Evolutionary conservation across 2,113 vertebrate genomes (phyloP).

Genomic region (Thunnus maccoyii): DNA sequence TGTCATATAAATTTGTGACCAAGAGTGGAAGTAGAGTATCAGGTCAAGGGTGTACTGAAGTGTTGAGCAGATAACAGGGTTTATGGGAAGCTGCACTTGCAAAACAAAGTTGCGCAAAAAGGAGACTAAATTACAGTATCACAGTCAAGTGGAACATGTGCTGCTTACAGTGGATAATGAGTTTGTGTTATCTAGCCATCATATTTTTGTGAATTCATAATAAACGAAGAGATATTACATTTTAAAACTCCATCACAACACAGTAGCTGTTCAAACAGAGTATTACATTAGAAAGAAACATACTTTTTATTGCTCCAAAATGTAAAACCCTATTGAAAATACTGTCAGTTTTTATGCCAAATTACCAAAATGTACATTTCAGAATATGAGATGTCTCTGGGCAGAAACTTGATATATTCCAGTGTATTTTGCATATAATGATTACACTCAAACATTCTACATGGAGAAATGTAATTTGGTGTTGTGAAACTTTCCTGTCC

Average conservation of each 20-base stretch:
- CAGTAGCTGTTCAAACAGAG: neutral
- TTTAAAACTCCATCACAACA: neutral
- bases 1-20: constrained; percentile 36
- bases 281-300: neutral
- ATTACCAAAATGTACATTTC: too few relatives aligned
- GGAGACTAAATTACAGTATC: constrained; percentile 13
- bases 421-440: neutral
- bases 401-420: neutral
- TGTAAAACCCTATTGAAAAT: too few relatives aligned
- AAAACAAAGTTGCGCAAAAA: constrained; percentile 16
- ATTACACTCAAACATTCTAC: neutral
- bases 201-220: too few relatives aligned
- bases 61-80: constrained; percentile 40
- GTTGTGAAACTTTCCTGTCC: constrained; percentile 54
- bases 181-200: neutral
- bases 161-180: neutral
- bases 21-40: constrained; percentile 11
- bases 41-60: constrained; percentile 20
- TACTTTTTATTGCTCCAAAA: neutral
- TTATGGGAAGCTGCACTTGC: constrained; percentile 36
- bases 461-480: neutral
- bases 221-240: neutral
- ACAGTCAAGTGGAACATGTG: neutral
- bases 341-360: neutral
- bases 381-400: neutral